phyloP scores from a whole-genome alignment of 2,797 vertebrate genomes.

The Eremophila alpestris region DNA sequence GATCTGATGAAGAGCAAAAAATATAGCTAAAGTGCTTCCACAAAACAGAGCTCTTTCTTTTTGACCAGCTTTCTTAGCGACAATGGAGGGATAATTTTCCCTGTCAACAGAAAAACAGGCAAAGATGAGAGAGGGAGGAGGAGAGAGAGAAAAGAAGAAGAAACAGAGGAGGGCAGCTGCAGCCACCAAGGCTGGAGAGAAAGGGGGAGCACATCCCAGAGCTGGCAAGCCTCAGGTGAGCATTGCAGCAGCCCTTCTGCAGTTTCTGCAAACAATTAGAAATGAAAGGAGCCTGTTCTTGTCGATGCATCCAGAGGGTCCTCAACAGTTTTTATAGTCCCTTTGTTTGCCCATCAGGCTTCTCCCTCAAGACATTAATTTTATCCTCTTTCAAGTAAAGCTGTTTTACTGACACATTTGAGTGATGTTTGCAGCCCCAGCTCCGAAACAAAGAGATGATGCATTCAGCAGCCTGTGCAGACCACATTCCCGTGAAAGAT shows the following conservation, averaged over 20 bases:
- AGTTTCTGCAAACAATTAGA: not conserved
- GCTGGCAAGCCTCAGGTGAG: not conserved
- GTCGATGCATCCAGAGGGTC: fast-evolving
- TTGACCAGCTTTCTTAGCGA: not conserved
- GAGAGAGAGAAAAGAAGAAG: not conserved
- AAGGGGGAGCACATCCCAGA: not conserved
- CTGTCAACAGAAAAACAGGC: not conserved
- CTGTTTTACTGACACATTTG: not conserved
- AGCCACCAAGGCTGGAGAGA: not conserved
- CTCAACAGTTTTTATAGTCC: not conserved
- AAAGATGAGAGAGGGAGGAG: not conserved
- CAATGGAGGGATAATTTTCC: not conserved
- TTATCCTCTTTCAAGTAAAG: not conserved
- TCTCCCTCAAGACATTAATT: not conserved
- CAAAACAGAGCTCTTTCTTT: not conserved
- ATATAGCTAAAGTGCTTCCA: not conserved
- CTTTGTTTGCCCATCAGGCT: not conserved
- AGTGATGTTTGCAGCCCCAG: not conserved
- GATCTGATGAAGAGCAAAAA: not conserved
- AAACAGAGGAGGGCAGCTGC: not conserved
- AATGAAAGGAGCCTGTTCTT: not conserved
- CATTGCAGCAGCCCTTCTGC: not conserved
- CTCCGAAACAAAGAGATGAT: not conserved
- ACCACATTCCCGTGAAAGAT: not conserved
- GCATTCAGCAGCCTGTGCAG: not conserved